These are phyloP conservation scores for Marisa cornuarietis DNA, from an alignment of 1,140 invertebrate species.

Conservation along the genomic window DNA sequence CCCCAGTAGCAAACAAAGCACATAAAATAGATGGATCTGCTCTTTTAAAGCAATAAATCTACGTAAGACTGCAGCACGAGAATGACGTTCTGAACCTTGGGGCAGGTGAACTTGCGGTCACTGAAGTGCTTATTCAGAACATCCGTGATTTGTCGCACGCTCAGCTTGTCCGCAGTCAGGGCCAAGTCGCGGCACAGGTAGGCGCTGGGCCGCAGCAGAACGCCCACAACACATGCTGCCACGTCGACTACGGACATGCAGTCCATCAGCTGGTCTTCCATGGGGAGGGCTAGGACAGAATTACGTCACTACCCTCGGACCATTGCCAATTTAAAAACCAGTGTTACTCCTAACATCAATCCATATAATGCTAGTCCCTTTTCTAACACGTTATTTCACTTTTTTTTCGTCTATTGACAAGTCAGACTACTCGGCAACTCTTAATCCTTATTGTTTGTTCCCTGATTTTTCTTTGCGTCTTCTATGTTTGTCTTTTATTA, in stretches of 20 bases:
- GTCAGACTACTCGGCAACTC: too few species aligned
- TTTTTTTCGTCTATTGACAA: too few species aligned
- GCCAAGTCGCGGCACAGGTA: conserved; percentile 41
- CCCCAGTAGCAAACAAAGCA: background rate
- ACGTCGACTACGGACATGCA: conserved; percentile 45
- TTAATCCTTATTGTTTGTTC: too few species aligned
- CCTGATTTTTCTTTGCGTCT: too few species aligned
- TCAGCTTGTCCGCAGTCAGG: conserved; percentile 41
- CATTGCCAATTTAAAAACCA: background rate
- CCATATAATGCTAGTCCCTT: background rate
- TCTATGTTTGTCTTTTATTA: too few species aligned
- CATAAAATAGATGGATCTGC: background rate
- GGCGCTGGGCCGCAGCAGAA: conserved; percentile 37
- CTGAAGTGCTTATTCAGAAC: conserved; percentile 41
- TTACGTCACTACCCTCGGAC: background rate
- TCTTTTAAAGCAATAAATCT: background rate
- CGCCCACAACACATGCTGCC: conserved; percentile 37
- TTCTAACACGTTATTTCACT: too few species aligned
- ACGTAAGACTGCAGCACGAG: too few species aligned
- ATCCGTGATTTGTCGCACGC: conserved; percentile 37
- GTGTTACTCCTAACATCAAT: background rate
- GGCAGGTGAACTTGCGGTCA: conserved; percentile 42
- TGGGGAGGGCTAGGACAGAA: conserved; percentile 40
- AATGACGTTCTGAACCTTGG: conserved; percentile 32
- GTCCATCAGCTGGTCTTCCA: conserved; percentile 45